Base-by-base conservation (phyloP, 2,113 vertebrate species). In the Gymnorhina tibicen region DNA sequence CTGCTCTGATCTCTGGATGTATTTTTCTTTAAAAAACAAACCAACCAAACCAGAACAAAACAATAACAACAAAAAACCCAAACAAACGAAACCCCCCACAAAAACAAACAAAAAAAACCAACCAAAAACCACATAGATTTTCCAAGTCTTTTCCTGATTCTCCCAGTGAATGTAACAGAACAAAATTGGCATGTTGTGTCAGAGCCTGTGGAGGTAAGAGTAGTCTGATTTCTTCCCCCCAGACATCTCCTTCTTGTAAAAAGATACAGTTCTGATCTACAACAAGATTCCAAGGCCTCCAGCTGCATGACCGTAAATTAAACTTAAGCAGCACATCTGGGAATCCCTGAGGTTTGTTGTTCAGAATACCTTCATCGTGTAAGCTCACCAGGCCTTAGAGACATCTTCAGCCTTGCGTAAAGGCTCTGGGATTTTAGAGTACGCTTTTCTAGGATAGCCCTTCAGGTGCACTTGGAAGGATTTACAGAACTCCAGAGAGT, bases 301-400 rank as follows among this genome's bases (percentile, higher is more conserved):
- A 56, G 3, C 35, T 82, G 8, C 14, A 3, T 62, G 67, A 41
- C 10, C 0, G 0, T 59, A 78, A 82, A 47, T 82, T 67, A 81
- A 84, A 63, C 30, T 33, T 59, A 33, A 91, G 41, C 9, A 44
- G 24, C 30, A 33, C 10, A 63, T 13, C 13, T 63, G 63, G 52
- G 21, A 81, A 52, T 67, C 56, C 24, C 64, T 28, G 30, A 89
- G 47, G 24, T 42, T 81, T 5, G 1, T 20, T 85, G 22, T 23
- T 85, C 30, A 49, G 24, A 56, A 32, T 18, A 64, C 21, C 15
- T 79, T 62, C 10, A 32, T 39, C 12, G 19, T 6, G 2, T 78
- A 68, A 78, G 10, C 17, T 83, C 30, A 75, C 18, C 9, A 26
- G 26, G 23, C 23, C 44, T 64, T 58, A 37, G 27, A 59, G 37